phyloP scores from a whole-genome alignment of 2,888 invertebrate genomes.

The Phengaris alcon region DNA sequence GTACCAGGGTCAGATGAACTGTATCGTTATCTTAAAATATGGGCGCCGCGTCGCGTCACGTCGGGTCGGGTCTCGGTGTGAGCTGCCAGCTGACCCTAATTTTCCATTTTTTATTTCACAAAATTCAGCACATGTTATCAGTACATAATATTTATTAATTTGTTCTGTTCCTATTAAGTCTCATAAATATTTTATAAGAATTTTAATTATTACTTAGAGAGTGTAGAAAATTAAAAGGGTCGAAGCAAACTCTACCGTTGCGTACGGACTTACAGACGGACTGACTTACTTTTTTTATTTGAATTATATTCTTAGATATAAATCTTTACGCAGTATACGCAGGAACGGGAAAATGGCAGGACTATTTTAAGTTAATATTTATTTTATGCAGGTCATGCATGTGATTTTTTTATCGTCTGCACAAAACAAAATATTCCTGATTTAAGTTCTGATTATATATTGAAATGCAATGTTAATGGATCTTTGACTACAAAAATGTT shows the following conservation, averaged over 20 bases:
- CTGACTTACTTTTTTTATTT: constrained; percentile 12
- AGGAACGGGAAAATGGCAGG: constrained; percentile 21
- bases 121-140: no score
- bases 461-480: constrained; percentile 4
- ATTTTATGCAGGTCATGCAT: constrained; percentile 18
- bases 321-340: constrained; percentile 25
- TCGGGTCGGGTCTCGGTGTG: no score
- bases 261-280: neutral
- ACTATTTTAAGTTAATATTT: constrained; percentile 24
- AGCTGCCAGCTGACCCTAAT: no score
- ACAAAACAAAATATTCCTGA: constrained; percentile 7
- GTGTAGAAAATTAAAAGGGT: neutral
- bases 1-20: no score
- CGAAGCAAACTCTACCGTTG: neutral
- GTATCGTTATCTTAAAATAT: no score
- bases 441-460: neutral
- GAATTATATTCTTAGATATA: constrained; percentile 11
- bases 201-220: neutral
- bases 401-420: constrained; percentile 15
- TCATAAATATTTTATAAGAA: neutral
- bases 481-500: constrained; percentile 11
- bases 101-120: no score
- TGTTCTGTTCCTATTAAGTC: neutral
- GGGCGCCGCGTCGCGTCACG: no score
- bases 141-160: no score